Evolutionary conservation across 2,888 invertebrate genomes (phyloP), one percentile per base, ranked within the genome.

Genomic region (Stenolophus ochropezus): DNA sequence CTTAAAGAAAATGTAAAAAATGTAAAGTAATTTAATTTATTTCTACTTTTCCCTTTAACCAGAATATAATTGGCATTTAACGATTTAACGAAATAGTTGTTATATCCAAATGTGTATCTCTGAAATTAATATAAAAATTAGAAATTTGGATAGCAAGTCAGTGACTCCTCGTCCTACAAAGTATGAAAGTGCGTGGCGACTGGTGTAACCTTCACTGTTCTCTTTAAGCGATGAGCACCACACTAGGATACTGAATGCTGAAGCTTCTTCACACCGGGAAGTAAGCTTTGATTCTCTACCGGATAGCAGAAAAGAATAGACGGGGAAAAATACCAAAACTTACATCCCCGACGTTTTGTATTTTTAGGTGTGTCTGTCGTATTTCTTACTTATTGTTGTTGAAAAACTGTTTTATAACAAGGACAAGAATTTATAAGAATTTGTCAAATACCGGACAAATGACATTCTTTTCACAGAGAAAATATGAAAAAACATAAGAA

Each of bases 171-270:
- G 65, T 69, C 65, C 65, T 69, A 69, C 33, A 69, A 74, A 71
- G 74, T 74, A 74, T 49, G 73, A 73, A 73, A 73, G 51, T 49
- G 23, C 53, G 14, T 18, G 27, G 61, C 65, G 3, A 58, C 2
- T 21, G 1, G 8, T 47, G 6, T 49, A 74, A 74, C 74, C 74
- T 74, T 74, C 74, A 74, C 74, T 74, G 74, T 21, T 74, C 53
- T n/a, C 74, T 51, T 74, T 74, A 23, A 74, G 27, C 25, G 25
- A 53, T 8, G 53, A 16, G 23, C 74, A 74, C 16, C 5, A 69
- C 16, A 18, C 23, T 11, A 61, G 61, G 65, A 69, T 27, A 33
- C 33, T 69, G 6, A 69, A 69, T 69, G 65, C 23, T 61, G 61
- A 23, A 61, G 61, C 61, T 23, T 61, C 61, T 61, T 61, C 61